These are phyloP conservation scores for Drosophila bifasciata DNA, from an alignment of 1,140 invertebrate species.

Conservation along the genomic window DNA sequence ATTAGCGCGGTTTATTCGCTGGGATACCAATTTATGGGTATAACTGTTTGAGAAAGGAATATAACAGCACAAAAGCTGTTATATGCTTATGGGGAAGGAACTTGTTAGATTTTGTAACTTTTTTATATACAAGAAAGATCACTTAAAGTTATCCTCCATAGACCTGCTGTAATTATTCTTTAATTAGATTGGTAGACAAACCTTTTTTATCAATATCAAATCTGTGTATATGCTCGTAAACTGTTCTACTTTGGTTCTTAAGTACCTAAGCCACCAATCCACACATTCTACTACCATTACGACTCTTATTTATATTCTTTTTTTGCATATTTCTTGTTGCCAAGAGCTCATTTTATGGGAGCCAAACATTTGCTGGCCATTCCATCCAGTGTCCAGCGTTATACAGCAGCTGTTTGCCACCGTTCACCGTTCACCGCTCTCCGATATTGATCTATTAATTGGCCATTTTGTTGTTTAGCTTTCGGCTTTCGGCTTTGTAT, in stretches of 20 bases:
- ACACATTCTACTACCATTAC: neutral
- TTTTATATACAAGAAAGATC: no score
- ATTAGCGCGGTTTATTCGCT: slow-evolving; percentile 29
- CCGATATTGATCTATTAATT: slow-evolving; percentile 56
- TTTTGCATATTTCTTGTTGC: slow-evolving; percentile 11
- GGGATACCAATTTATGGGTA: slow-evolving; percentile 21
- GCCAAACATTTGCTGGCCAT: slow-evolving; percentile 7
- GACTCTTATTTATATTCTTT: neutral
- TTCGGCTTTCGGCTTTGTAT: slow-evolving; percentile 35
- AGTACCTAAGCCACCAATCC: no score
- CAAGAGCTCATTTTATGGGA: slow-evolving; percentile 1
- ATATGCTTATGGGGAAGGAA: no score
- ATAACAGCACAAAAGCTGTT: no score
- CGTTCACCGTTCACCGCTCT: slow-evolving; percentile 46
- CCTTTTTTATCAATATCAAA: no score
- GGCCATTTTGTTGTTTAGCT: slow-evolving; percentile 46
- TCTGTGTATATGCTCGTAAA: no score
- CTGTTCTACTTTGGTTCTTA: no score
- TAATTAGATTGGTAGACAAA: no score
- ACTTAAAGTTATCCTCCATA: no score
- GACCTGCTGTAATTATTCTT: no score
- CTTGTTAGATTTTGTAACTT: no score
- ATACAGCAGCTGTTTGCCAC: slow-evolving; percentile 45
- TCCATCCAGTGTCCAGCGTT: slow-evolving; percentile 1
- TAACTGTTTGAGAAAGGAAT: neutral